phyloP scores from a whole-genome alignment of 2,888 invertebrate species.

The Unio pictorum region DNA sequence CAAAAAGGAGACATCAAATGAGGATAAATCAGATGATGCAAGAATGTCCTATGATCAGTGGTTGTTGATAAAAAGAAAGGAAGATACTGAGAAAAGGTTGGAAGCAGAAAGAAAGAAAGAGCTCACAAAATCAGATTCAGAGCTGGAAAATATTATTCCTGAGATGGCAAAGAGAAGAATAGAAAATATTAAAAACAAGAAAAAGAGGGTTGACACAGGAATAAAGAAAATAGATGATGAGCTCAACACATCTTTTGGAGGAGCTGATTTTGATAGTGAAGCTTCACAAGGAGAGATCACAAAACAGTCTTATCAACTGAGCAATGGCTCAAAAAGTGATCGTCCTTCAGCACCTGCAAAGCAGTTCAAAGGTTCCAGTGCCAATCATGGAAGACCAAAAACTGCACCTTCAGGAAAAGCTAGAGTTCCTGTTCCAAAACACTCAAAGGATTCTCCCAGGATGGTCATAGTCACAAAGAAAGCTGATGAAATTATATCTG shows the following conservation, averaged over 20 bases:
- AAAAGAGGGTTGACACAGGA: slow-evolving; percentile 51
- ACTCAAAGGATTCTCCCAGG: slow-evolving; percentile 50
- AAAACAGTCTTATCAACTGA: slow-evolving; percentile 39
- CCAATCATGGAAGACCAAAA: slow-evolving; percentile 27
- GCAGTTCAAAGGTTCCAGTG: slow-evolving; percentile 18
- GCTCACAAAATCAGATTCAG: slow-evolving; percentile 59
- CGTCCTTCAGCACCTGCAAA: slow-evolving; percentile 16
- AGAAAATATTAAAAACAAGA: slow-evolving; percentile 46
- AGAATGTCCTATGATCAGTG: slow-evolving; percentile 62
- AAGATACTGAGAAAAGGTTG: slow-evolving; percentile 41
- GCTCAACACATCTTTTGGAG: slow-evolving; percentile 52
- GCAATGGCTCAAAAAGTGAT: slow-evolving; percentile 23
- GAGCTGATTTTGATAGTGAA: slow-evolving; percentile 34
- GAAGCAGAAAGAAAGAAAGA: slow-evolving; percentile 45
- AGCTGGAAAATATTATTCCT: slow-evolving; percentile 53
- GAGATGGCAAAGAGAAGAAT: slow-evolving; percentile 52
- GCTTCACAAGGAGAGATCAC: slow-evolving; percentile 24
- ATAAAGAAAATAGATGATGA: slow-evolving; percentile 42
- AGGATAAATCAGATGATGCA: slow-evolving; percentile 35
- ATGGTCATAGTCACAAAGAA: slow-evolving; percentile 44
- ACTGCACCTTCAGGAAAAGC: slow-evolving; percentile 43
- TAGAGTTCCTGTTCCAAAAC: slow-evolving; percentile 30
- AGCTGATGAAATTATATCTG: slow-evolving; percentile 42
- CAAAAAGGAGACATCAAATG: slow-evolving; percentile 4
- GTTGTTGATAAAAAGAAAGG: slow-evolving; percentile 51